Evolutionary conservation across 2,797 vertebrate genomes (phyloP).

Genomic region (Varecia variegata): DNA sequence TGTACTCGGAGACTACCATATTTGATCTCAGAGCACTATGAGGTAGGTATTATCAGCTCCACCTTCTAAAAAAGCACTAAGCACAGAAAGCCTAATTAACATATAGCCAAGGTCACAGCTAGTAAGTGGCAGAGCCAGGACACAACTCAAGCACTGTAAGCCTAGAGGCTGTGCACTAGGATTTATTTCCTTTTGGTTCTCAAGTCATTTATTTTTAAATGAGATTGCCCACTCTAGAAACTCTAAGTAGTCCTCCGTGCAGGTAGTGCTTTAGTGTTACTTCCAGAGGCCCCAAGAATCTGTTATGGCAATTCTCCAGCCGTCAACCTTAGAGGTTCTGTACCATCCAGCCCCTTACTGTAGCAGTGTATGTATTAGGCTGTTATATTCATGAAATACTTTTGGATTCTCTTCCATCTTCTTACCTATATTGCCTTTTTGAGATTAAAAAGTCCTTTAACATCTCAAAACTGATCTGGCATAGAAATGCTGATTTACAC

Average conservation of each 20-base stretch:
- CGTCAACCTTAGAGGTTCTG: not conserved
- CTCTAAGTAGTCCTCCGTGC: not conserved
- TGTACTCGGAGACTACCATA: not conserved
- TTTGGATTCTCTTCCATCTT: not conserved
- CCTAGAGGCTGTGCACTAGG: not conserved
- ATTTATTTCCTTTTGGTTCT: not conserved
- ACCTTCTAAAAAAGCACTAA: not conserved
- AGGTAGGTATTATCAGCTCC: not conserved
- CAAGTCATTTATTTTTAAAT: not conserved
- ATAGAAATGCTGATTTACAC: not conserved
- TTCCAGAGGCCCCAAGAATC: not conserved
- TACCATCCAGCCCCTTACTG: not conserved
- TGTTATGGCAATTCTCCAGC: not conserved
- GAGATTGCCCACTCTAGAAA: not conserved
- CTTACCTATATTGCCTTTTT: not conserved
- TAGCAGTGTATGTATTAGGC: not conserved
- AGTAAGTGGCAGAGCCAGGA: not conserved
- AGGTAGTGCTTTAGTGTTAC: not conserved
- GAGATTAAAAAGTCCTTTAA: conserved; percentile 10
- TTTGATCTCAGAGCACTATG: not conserved
- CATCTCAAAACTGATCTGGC: not conserved
- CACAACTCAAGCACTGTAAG: not conserved
- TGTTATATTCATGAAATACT: not conserved
- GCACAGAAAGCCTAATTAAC: not conserved
- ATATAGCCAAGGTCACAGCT: not conserved